Conservation (phyloP, 2,797 vertebrate species). For the Caiman crocodilus region DNA sequence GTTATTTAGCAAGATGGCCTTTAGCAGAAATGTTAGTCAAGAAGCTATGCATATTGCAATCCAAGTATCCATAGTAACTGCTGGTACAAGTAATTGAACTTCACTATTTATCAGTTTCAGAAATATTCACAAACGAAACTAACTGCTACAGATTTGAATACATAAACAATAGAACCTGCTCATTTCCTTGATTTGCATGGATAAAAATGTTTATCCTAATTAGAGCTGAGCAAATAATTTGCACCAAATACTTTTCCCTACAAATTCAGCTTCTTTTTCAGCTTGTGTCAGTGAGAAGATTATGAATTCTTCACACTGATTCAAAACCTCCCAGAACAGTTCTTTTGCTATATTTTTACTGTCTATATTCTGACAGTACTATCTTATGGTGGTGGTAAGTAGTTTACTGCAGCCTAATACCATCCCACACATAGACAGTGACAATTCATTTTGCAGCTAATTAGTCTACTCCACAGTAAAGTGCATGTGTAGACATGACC, state of each 20-base stretch:
- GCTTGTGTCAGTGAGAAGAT: neutral
- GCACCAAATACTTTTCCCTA: neutral
- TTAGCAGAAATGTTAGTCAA: conserved; percentile 26
- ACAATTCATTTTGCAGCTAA: no score
- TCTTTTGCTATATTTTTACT: neutral
- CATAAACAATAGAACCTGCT: conserved; percentile 1
- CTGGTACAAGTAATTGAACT: conserved; percentile 17
- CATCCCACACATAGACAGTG: no score
- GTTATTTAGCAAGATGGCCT: conserved; percentile 25
- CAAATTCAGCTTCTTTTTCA: conserved; percentile 33
- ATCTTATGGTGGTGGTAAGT: no score
- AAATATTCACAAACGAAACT: conserved; percentile 55
- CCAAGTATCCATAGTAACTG: conserved; percentile 58
- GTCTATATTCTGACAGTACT: neutral
- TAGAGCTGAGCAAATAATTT: conserved; percentile 36
- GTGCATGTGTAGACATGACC: no score
- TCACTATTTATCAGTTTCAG: conserved; percentile 40
- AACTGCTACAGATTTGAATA: neutral
- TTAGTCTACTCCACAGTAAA: no score
- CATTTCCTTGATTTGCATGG: conserved; percentile 18
- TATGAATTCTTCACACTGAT: neutral
- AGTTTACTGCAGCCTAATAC: no score
- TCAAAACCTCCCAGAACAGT: neutral
- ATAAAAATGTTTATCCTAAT: conserved; percentile 35
- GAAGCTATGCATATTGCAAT: conserved; percentile 39